A percentile compares a stretch with the other conserved stretches of the same genome.
These are phyloP conservation scores for Phaethon lepturus DNA, from an alignment of 2,113 vertebrate species.

Conservation along the genomic window DNA sequence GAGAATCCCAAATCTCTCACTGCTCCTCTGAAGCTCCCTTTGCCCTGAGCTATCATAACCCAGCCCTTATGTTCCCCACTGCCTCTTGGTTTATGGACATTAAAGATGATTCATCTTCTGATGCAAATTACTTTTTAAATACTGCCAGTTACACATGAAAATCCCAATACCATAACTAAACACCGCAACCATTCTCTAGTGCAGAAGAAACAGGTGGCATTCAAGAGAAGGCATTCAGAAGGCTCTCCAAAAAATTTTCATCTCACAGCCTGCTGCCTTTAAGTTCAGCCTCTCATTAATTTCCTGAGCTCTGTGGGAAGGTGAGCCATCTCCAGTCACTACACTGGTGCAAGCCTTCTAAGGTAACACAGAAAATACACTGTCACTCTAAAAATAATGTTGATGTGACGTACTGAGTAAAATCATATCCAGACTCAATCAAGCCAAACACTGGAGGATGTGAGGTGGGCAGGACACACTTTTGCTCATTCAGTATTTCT, in stretches of 20 bases:
- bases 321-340: not conserved
- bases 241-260: not conserved
- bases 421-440: not conserved
- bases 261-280: not conserved
- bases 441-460: not conserved
- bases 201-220: not conserved
- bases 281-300: not conserved
- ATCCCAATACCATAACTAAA: not conserved
- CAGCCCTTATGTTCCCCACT: not conserved
- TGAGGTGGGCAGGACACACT: not conserved
- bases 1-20: not conserved
- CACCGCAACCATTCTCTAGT: not conserved
- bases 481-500: constrained; percentile 44
- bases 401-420: not conserved
- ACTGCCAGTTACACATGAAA: not conserved
- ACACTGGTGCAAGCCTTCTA: not conserved
- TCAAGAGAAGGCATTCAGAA: not conserved
- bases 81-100: not conserved
- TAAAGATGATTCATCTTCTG: not conserved
- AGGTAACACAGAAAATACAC: not conserved
- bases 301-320: not conserved
- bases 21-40: not conserved
- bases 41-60: not conserved
- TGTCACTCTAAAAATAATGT: not conserved
- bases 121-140: not conserved